Evolutionary conservation across 2,797 vertebrate genomes (phyloP).

Genomic region (Gymnothorax javanicus): DNA sequence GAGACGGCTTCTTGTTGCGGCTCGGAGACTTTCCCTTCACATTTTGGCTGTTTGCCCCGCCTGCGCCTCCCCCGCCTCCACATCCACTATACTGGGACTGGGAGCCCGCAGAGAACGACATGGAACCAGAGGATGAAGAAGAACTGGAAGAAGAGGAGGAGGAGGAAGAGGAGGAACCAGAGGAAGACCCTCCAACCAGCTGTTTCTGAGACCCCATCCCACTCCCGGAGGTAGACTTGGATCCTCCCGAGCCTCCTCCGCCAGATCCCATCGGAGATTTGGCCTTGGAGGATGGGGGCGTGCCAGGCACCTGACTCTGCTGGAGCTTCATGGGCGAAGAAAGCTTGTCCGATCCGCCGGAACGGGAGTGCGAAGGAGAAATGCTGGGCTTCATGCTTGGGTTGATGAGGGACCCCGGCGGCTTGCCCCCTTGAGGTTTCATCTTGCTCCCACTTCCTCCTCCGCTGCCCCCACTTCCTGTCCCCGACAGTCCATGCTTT

Average conservation of each 20-base stretch:
- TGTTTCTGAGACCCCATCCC: constrained; percentile 91
- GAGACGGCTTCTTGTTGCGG: constrained; percentile 96
- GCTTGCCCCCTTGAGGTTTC: constrained; percentile 94
- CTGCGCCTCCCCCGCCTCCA: constrained; percentile 53
- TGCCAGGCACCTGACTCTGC: constrained; percentile 85
- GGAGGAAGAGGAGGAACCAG: constrained; percentile 60
- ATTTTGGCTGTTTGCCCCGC: constrained; percentile 72
- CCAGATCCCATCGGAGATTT: constrained; percentile 96
- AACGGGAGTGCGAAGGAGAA: constrained; percentile 95
- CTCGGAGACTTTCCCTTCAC: constrained; percentile 98
- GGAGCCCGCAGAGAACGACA: constrained; percentile 72
- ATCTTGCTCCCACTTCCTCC: constrained; percentile 80
- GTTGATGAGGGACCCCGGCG: constrained; percentile 91
- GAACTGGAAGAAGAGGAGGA: constrained; percentile 70
- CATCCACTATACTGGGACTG: constrained; percentile 67
- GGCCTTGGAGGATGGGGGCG: constrained; percentile 94
- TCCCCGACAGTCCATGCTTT: constrained; percentile 88
- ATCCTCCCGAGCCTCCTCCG: constrained; percentile 80
- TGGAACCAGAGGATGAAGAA: constrained; percentile 64
- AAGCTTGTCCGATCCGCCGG: constrained; percentile 87
- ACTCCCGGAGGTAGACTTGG: constrained; percentile 86
- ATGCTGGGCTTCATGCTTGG: constrained; percentile 96
- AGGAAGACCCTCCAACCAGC: constrained; percentile 77
- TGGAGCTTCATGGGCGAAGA: constrained; percentile 94
- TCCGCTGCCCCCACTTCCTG: constrained; percentile 72